phyloP scores from a whole-genome alignment of 2,888 invertebrate genomes.

The Eurytoma californica region DNA sequence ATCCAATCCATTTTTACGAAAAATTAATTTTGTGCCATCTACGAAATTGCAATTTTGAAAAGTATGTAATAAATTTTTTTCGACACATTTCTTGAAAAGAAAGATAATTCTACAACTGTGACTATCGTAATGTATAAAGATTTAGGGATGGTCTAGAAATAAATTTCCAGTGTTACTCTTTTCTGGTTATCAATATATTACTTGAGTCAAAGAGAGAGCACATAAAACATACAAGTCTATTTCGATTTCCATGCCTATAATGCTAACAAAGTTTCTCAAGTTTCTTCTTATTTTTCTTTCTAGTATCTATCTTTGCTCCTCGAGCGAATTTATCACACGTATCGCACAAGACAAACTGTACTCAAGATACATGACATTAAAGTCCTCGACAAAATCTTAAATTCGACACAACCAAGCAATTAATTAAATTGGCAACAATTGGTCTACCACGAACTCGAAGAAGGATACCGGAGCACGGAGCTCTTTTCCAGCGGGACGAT shows the following conservation, averaged over 20 bases:
- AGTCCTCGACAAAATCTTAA: no score
- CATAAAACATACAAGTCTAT: conserved; percentile 1
- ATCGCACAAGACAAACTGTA: no score
- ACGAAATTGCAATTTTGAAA: no score
- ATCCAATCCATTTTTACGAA: background rate
- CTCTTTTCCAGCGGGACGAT: background rate
- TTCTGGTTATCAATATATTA: conserved; percentile 13
- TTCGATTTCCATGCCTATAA: background rate
- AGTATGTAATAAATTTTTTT: no score
- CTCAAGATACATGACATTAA: no score
- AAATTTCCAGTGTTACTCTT: conserved; percentile 31
- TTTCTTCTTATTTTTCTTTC: background rate
- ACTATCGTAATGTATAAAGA: conserved; percentile 27
- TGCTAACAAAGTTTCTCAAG: background rate
- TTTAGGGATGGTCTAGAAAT: conserved; percentile 1
- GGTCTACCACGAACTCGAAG: background rate
- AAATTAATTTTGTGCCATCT: no score
- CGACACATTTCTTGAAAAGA: no score
- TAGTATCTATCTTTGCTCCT: background rate
- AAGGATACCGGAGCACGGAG: no score
- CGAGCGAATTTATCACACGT: background rate
- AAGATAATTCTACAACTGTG: no score
- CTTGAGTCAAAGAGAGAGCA: background rate
- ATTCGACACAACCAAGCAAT: background rate
- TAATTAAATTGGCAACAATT: background rate